Base-by-base conservation (phyloP, 2,888 invertebrate genomes). In the Monopis laevigella region DNA sequence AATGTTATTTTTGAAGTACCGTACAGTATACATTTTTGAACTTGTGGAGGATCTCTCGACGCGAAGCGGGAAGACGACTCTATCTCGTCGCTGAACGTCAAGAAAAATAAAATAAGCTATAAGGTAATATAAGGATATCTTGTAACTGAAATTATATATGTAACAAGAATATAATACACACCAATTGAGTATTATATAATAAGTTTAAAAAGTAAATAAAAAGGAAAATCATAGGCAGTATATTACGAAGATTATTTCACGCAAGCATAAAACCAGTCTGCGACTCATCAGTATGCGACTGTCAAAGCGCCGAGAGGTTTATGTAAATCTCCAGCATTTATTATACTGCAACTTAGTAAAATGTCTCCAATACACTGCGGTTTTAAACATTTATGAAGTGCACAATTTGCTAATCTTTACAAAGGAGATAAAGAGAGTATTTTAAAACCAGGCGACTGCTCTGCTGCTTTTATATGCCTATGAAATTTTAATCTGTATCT, bases 271-370 rank as follows among this genome's bases (percentile, higher is more conserved):
- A 58, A 59, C 53, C 58, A 53, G 58, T 55, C 58, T 53, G 51
- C 42, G 47, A 50, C 59, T 65, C 65, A 63, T 70, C 65, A 62
- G 63, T 62, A 65, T 66, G 61, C 62, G 56, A 49, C 60, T 58
- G 62, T 64, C 62, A 67, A 62, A 66, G 62, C 55, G 56, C 51
- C 51, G 49, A 48, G 54, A 51, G 59, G 64, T 65, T 69, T 66
- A 68, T 67, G 65, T 62, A 62, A 69, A 71, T 70, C 60, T 50
- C 48, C 43, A 56, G 53, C 61, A 62, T 63, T 68, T 69, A 65
- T 69, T 65, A 58, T 58, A 48, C 51, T 54, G 54, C 58, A 59
- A 59, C 55, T 55, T 54, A 50, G 55, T 58, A 56, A 57, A 24
- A 56, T 46, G 53, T 56, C 30, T 11, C 32, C 62, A 56, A 65